Conservation (phyloP, 2,797 vertebrate species). For the Pangasius krempfi region DNA sequence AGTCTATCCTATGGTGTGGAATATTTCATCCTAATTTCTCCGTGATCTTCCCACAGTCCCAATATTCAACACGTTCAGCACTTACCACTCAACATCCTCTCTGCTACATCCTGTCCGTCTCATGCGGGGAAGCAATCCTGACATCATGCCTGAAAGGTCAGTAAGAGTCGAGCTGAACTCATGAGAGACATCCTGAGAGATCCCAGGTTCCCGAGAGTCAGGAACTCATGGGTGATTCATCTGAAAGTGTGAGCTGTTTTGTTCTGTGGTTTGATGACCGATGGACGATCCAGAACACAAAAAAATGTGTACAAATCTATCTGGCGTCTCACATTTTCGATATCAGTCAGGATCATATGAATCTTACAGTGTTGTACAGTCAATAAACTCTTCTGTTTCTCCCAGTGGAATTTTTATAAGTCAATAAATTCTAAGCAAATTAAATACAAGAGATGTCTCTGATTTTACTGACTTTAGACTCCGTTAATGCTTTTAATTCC, state of each 20-base stretch:
- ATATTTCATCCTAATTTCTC: no score
- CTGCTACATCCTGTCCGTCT: not conserved
- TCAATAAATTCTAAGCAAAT: not conserved
- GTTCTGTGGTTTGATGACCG: not conserved
- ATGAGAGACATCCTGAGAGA: not conserved
- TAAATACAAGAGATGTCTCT: not conserved
- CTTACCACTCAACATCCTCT: not conserved
- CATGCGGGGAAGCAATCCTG: not conserved
- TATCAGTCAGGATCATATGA: not conserved
- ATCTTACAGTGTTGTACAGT: not conserved
- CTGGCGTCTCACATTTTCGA: no score
- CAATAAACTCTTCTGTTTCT: not conserved
- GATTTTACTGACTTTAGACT: not conserved
- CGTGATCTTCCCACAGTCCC: not conserved
- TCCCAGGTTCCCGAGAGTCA: not conserved
- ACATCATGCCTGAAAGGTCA: not conserved
- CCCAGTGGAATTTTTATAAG: not conserved
- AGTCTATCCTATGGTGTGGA: not conserved
- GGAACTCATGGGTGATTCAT: not conserved
- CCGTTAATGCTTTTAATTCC: not conserved
- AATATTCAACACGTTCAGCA: not conserved
- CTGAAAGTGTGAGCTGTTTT: not conserved
- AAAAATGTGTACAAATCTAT: not conserved
- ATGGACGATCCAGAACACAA: not conserved
- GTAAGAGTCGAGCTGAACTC: not conserved